Base-by-base conservation (phyloP, 2,888 invertebrate genomes). In the Drosophila diplacantha region DNA sequence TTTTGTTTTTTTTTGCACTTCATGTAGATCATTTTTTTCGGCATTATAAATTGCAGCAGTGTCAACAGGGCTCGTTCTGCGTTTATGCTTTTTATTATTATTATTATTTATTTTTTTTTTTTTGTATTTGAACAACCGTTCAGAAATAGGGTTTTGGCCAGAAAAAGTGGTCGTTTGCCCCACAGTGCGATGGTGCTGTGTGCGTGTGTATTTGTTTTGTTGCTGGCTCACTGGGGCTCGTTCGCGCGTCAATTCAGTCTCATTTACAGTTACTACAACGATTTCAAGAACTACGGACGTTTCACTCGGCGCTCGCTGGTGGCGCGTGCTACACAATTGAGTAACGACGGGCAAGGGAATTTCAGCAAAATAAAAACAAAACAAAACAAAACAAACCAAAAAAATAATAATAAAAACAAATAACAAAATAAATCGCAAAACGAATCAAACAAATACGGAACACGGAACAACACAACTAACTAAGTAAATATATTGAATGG, bases 251-350 rank as follows among this genome's bases (percentile, higher is more conserved):
- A 71, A 70, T 69, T 79, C 74, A 76, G 83, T 53, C 46, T 75
- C 73, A 84, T 20, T 38, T 38, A 39, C 22, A 24, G 24, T 24
- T 38, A 22, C 22, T 80, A 76, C 80, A 77, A 83, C 84, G 84
- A 83, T 76, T 83, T 81, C 71, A 75, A 84, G 69, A 75, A 74
- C 82, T 74, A 72, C 78, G 76, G 82, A 84, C 80, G 83, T 73
- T 70, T 46, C 58, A 63, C 62, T 69, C 73, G 71, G 70, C 76
- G 73, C 71, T 54, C 55, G 68, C 50, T 74, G 61, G 74, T 74
- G 63, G 77, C 82, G 74, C 76, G 76, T 76, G 77, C 77, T 70
- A 59, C 11, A 79, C 65, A 79, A 72, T 80, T 80, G 71, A 78
- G 81, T 77, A 81, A 77, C 77, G 75, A 77, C 77, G 75, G 62